Conservation (phyloP, 2,797 vertebrate species). For the Acestrorhynchus altus region DNA sequence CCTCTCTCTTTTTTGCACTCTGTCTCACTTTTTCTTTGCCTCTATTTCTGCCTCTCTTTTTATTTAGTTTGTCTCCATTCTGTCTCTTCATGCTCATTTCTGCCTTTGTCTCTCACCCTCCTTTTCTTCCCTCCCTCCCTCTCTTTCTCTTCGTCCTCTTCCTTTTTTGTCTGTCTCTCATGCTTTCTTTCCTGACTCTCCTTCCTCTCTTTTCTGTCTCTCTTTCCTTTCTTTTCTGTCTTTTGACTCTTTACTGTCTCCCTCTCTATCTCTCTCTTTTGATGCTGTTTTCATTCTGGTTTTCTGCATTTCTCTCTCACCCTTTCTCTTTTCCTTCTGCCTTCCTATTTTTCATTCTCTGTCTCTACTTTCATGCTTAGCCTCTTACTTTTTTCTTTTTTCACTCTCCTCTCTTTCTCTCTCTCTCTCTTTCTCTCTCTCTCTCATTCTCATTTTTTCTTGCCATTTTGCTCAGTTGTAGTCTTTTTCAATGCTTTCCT, state of each 20-base stretch:
- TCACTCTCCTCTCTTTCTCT: not conserved
- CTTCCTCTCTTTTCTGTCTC: too few species aligned
- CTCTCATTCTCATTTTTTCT: not conserved
- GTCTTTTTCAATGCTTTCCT: not conserved
- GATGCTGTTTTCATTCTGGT: not conserved
- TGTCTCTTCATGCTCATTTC: slow-evolving; percentile 54
- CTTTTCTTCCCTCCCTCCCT: not conserved
- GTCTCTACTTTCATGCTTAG: too few species aligned
- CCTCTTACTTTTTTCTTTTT: not conserved
- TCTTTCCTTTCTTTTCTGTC: too few species aligned
- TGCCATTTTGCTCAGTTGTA: too few species aligned
- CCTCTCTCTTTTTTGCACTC: not conserved
- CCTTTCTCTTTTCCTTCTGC: not conserved
- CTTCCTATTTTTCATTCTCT: not conserved
- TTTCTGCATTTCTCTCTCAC: not conserved
- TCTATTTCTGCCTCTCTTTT: not conserved
- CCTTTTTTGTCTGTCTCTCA: not conserved
- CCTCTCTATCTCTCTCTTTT: not conserved
- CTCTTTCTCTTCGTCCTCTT: slow-evolving; percentile 41
- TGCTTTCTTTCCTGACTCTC: too few species aligned
- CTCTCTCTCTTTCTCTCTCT: not conserved
- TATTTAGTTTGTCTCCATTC: not conserved
- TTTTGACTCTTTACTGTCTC: not conserved
- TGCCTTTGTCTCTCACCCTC: not conserved
- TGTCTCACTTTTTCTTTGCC: not conserved